These are phyloP conservation scores for Cochlearius cochlearius DNA, from an alignment of 2,113 vertebrate species.

Conservation along the genomic window DNA sequence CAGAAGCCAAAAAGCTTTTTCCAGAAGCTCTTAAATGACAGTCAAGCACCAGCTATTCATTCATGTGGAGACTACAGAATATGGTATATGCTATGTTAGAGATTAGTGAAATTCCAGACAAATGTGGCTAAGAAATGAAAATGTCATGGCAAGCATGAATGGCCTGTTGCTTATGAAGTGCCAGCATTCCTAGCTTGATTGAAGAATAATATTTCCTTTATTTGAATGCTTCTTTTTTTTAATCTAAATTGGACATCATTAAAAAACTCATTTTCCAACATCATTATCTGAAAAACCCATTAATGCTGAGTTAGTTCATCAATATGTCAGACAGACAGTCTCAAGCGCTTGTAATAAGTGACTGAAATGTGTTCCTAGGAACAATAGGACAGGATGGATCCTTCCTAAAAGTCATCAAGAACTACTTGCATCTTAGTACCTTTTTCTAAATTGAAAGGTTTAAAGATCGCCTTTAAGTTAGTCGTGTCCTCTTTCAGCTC, in stretches of 20 bases:
- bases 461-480: neutral
- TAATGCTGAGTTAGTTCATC: neutral
- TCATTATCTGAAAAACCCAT: neutral
- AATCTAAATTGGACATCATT: neutral
- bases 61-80: neutral
- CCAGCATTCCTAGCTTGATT: neutral
- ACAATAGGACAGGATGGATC: neutral
- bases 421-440: neutral
- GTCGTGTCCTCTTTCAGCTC: neutral
- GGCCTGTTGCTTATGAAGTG: neutral
- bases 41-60: neutral
- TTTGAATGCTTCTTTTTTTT: neutral
- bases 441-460: neutral
- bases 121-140: neutral
- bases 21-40: neutral
- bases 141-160: neutral
- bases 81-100: fast-evolving
- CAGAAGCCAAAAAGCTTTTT: neutral
- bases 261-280: neutral
- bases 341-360: neutral
- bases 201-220: neutral
- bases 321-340: neutral
- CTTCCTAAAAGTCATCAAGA: neutral
- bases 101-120: neutral
- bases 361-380: neutral